Evolutionary conservation across 1,140 invertebrate genomes (phyloP).

Genomic region (Caerostris darwini): DNA sequence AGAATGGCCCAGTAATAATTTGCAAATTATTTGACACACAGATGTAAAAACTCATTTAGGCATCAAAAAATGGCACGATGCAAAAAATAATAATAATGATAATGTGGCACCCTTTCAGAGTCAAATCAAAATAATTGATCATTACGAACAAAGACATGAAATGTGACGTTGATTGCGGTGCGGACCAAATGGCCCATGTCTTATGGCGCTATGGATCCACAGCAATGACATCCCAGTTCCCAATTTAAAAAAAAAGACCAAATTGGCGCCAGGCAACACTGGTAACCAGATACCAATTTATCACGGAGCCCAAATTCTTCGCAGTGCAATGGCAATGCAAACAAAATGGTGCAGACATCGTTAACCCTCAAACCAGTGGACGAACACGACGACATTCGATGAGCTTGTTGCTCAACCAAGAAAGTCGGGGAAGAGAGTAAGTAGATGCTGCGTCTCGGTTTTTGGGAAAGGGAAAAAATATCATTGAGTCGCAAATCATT

Average conservation of each 20-base stretch:
- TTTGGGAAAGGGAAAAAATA: slow-evolving; percentile 43
- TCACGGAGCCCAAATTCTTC: slow-evolving; percentile 27
- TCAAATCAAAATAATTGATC: background rate
- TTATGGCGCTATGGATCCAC: background rate
- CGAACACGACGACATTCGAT: slow-evolving; percentile 45
- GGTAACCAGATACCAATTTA: slow-evolving; percentile 56
- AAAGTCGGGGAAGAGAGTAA: background rate
- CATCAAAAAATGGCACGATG: no score
- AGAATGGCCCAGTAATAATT: no score
- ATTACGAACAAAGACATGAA: background rate
- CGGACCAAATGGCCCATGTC: background rate
- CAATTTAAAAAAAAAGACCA: background rate
- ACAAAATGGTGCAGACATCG: slow-evolving; percentile 56
- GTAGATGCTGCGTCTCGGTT: slow-evolving; percentile 49
- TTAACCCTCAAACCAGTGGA: slow-evolving; percentile 47
- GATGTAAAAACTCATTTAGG: no score
- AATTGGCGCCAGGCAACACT: background rate
- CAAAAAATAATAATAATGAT: no score
- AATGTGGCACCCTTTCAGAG: background rate
- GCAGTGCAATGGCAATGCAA: background rate
- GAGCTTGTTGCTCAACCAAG: slow-evolving; percentile 59
- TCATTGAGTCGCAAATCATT: slow-evolving; percentile 73
- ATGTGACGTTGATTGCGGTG: background rate
- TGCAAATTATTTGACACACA: no score
- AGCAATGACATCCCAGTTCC: background rate